Evolutionary conservation across 2,113 vertebrate species (phyloP), one percentile per base, ranked within the genome.

Genomic region (Anarrhichthys ocellatus): DNA sequence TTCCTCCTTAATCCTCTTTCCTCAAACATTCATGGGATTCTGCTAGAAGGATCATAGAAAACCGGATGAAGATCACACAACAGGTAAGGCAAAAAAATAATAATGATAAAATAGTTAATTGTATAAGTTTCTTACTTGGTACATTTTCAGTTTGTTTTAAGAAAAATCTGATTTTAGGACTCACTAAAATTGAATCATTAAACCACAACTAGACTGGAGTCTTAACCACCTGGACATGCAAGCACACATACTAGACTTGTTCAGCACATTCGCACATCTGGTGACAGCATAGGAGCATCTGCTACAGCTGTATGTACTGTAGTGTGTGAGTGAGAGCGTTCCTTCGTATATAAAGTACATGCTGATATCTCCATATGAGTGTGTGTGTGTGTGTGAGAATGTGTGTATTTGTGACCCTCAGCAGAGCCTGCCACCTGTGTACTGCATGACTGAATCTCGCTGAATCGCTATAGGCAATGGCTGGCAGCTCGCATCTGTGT

Each of bases 401-500:
- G 63, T 65, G 75, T 88, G 69, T 71, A 70, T 79, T 59, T 88
- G 83, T 88, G 87, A 92, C 88, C 85, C 75, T 79, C 40, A 64
- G 83, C 68, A 27, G 29, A 77, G 78, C 73, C 77, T 89, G 87
- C 83, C 88, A 92, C 87, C 83, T 90, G 84, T 54, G 82, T 72
- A 50, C 62, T 56, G 24, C 59, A 76, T 83, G 85, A 64, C 61
- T 91, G 66, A 77, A 82, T 88, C 61, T 87, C 9, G 17, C 72
- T 79, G 64, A 72, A 80, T 74, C 2, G 83, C 92, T 81, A 54
- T 54, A 87, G 88, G 90, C 81, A 18, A 85, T 65, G 72, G 83
- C 83, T 90, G 78, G 78, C 80, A 82, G 90, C 87, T n/a, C 56
- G 80, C 87, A 92, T 87, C 89, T 93, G 91, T 90, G 87, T 87